A percentile compares a stretch with the other conserved stretches of the same genome.
Evolutionary conservation across 2,888 invertebrate genomes (phyloP).

Genomic region (Julus scandinavius): DNA sequence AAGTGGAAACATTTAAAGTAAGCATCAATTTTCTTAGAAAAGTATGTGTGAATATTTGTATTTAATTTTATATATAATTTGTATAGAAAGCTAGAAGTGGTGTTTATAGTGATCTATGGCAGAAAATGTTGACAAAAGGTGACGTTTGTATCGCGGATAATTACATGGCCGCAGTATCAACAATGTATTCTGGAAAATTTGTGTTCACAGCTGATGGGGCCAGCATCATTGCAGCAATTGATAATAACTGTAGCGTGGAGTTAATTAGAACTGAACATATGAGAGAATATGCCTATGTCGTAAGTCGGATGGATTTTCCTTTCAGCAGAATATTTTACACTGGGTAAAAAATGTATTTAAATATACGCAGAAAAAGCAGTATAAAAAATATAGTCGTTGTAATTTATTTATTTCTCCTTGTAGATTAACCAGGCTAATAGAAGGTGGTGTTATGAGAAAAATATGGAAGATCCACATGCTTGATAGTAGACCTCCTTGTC

Average conservation of each 20-base stretch:
- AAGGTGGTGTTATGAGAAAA: constrained; percentile 19
- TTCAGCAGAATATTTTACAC: constrained; percentile 24
- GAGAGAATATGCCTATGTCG: constrained; percentile 19
- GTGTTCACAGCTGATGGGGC: background rate
- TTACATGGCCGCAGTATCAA: background rate
- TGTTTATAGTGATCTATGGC: constrained; percentile 13
- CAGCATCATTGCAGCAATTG: background rate
- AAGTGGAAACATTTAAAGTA: background rate
- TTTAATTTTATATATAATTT: background rate
- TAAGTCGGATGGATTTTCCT: constrained; percentile 39
- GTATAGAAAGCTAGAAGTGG: constrained; percentile 18
- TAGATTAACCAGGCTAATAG: background rate
- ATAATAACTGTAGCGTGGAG: background rate
- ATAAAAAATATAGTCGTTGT: background rate
- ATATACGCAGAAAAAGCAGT: background rate
- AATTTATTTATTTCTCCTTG: background rate
- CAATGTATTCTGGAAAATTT: constrained; percentile 34
- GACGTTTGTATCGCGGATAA: background rate
- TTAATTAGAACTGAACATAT: constrained; percentile 40
- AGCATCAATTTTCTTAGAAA: too few relatives aligned
- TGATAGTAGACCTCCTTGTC: constrained; percentile 1
- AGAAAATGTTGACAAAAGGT: background rate
- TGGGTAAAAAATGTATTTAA: background rate
- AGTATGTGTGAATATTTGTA: background rate
- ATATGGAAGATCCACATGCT: constrained; percentile 10